phyloP scores from a whole-genome alignment of 2,888 invertebrate genomes.

The Epiblema foenella region DNA sequence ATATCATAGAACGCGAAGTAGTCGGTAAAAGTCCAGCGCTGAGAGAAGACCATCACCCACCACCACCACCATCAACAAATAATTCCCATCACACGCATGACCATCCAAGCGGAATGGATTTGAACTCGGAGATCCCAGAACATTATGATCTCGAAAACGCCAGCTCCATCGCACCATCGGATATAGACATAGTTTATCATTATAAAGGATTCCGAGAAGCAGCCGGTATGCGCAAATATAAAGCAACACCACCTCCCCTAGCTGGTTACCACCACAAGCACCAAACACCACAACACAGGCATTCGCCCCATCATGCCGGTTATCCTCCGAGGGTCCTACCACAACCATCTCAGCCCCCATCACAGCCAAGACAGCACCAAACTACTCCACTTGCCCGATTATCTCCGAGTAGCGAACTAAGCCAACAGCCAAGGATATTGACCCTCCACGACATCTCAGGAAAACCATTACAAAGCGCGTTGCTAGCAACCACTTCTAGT shows the following conservation, averaged over 20 bases:
- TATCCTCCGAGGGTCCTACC: slow-evolving; percentile 90
- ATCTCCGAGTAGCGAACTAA: slow-evolving; percentile 96
- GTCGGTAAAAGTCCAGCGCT: slow-evolving; percentile 93
- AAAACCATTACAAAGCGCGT: slow-evolving; percentile 94
- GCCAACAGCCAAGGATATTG: slow-evolving; percentile 96
- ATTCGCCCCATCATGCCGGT: slow-evolving; percentile 91
- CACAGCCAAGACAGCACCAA: slow-evolving; percentile 90
- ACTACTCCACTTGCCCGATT: slow-evolving; percentile 95
- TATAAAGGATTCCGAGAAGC: slow-evolving; percentile 97
- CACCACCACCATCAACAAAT: slow-evolving; percentile 90
- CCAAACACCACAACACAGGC: slow-evolving; percentile 89
- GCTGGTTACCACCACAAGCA: slow-evolving; percentile 92
- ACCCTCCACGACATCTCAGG: slow-evolving; percentile 97
- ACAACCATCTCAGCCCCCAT: slow-evolving; percentile 88
- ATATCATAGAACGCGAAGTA: slow-evolving; percentile 96
- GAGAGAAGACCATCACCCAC: slow-evolving; percentile 91
- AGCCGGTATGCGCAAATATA: slow-evolving; percentile 93
- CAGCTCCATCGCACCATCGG: slow-evolving; percentile 98
- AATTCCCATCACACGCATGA: slow-evolving; percentile 89
- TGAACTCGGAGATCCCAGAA: slow-evolving; percentile 93
- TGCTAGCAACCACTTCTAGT: slow-evolving; percentile 94
- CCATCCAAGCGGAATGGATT: slow-evolving; percentile 89
- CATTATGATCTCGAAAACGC: slow-evolving; percentile 99
- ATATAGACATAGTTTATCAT: slow-evolving; percentile 98
- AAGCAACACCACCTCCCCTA: slow-evolving; percentile 93